Percentiles rank a stretch among this genome's conserved stretches.
These are phyloP conservation scores for Lithobates pipiens DNA, from an alignment of 2,797 vertebrate genomes.

Conservation along the genomic window DNA sequence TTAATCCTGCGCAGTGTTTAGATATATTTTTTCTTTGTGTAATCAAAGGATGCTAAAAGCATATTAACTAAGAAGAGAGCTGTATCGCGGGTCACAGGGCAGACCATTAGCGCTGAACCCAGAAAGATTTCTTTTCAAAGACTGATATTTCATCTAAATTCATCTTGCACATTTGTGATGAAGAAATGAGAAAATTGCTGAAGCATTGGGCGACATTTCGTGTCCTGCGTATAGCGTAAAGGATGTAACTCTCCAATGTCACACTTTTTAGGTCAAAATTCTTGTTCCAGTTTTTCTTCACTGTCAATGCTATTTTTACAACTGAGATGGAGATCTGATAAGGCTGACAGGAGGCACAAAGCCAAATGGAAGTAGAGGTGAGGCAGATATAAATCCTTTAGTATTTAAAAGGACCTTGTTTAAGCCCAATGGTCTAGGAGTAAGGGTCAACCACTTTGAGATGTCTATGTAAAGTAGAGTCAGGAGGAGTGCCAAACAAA, in stretches of 20 bases:
- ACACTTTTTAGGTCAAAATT: neutral
- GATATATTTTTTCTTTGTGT: neutral
- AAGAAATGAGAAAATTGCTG: neutral
- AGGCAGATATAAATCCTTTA: too few relatives aligned
- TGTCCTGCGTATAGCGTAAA: neutral
- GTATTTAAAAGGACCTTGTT: too few relatives aligned
- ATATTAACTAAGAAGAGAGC: conserved; percentile 6
- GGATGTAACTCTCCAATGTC: neutral
- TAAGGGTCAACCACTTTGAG: too few relatives aligned
- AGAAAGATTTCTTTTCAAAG: neutral
- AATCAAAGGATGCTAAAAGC: conserved; percentile 5
- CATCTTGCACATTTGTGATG: neutral
- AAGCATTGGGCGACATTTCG: too few relatives aligned
- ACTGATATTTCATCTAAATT: neutral
- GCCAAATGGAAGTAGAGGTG: too few relatives aligned
- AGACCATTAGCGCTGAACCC: conserved; percentile 2
- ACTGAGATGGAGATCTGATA: too few relatives aligned
- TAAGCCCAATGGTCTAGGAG: too few relatives aligned
- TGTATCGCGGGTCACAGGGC: neutral
- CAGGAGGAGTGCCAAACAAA: too few relatives aligned
- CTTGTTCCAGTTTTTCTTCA: too few relatives aligned
- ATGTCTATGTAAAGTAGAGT: too few relatives aligned
- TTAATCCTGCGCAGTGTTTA: neutral
- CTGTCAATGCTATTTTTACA: too few relatives aligned
- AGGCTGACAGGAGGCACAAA: too few relatives aligned